These are phyloP conservation scores for Protonemura montana DNA, from an alignment of 2,888 invertebrate genomes.

Conservation along the genomic window DNA sequence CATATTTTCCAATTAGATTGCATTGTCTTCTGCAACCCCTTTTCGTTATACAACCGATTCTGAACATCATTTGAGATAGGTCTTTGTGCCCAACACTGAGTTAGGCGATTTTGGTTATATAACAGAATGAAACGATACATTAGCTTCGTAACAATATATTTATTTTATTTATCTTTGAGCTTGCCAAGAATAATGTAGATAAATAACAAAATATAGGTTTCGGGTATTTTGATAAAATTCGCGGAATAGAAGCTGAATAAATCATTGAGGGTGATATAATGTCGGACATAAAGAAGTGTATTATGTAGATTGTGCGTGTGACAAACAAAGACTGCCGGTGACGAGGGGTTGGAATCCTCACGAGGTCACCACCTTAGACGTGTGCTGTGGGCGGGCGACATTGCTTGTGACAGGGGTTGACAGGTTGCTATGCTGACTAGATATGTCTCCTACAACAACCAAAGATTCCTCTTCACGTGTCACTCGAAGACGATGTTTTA, in stretches of 20 bases:
- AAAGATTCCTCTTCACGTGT: not conserved
- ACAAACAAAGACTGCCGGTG: conserved; percentile 10
- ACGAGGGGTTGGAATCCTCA: not conserved
- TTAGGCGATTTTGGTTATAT: not conserved
- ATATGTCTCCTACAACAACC: not conserved
- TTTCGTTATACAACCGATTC: not conserved
- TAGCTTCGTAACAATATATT: not conserved
- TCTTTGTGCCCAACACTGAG: not conserved
- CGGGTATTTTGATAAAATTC: not conserved
- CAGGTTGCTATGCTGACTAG: not conserved
- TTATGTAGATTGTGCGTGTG: conserved; percentile 23
- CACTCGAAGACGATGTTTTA: not conserved
- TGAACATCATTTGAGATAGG: not conserved
- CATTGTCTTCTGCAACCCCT: not conserved
- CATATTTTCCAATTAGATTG: not conserved
- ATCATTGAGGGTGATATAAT: conserved; percentile 20
- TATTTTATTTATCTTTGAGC: not conserved
- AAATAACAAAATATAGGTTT: not conserved
- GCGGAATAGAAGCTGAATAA: not conserved
- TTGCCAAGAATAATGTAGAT: not conserved
- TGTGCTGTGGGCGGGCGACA: not conserved
- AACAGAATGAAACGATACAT: not conserved
- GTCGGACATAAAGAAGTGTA: conserved; percentile 30
- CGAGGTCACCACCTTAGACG: not conserved
- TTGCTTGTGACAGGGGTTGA: not conserved